phyloP scores from a whole-genome alignment of 2,113 vertebrate species.

The Nibea albiflora region DNA sequence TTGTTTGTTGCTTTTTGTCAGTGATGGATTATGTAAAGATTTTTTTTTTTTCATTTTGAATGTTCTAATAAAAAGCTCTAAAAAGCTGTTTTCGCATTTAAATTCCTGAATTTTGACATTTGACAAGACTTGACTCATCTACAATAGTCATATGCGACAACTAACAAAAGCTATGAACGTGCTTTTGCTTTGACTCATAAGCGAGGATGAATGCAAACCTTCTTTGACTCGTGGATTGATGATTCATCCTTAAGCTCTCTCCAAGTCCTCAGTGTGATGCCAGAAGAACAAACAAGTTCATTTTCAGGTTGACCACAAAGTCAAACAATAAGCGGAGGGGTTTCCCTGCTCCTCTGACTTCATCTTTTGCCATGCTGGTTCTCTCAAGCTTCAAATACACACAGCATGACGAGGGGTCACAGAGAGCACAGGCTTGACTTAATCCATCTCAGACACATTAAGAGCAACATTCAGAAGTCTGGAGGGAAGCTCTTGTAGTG shows the following conservation, averaged over 20 bases:
- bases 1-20: conserved; percentile 63
- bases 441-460: conserved; percentile 53
- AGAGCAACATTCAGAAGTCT: background rate
- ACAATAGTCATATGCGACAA: too few relatives aligned
- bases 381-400: conserved; percentile 9
- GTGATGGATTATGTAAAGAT: conserved; percentile 67
- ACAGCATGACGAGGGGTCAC: background rate
- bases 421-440: conserved; percentile 7
- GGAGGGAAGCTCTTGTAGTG: background rate
- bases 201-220: background rate
- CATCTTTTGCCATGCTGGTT: background rate
- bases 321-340: background rate
- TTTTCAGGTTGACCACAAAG: background rate
- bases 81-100: conserved; percentile 48
- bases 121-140: background rate
- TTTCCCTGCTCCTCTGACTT: conserved; percentile 1
- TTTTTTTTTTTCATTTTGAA: conserved; percentile 72
- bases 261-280: background rate
- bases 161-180: too few relatives aligned
- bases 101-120: background rate
- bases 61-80: conserved; percentile 82
- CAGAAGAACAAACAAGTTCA: background rate
- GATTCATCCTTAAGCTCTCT: background rate
- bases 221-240: background rate
- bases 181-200: too few relatives aligned